Percentiles rank a stretch among this genome's conserved stretches.
phyloP scores from a whole-genome alignment of 2,888 invertebrate genomes.

The Zygothrica quintamaculata region DNA sequence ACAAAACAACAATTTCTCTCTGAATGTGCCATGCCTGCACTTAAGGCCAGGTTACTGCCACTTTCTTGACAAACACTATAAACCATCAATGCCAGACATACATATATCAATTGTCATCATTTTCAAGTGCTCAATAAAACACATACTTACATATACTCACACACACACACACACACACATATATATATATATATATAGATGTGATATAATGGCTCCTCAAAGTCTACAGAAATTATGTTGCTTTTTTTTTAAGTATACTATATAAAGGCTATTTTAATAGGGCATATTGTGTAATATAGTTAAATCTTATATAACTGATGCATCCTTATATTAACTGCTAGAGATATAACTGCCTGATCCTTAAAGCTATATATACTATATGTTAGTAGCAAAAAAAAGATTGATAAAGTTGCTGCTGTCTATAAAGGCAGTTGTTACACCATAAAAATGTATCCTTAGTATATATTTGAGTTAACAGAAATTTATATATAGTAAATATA shows the following conservation, averaged over 20 bases:
- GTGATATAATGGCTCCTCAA: slow-evolving; percentile 35
- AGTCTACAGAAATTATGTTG: slow-evolving; percentile 24
- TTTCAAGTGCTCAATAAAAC: slow-evolving; percentile 33
- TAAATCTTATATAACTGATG: not conserved
- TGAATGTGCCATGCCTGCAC: slow-evolving; percentile 13
- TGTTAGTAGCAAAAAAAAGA: too few relatives aligned
- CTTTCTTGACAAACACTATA: slow-evolving; percentile 1
- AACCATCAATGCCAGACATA: slow-evolving; percentile 61
- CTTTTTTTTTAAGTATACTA: slow-evolving; percentile 5
- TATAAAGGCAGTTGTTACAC: too few relatives aligned
- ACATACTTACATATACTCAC: slow-evolving; percentile 13
- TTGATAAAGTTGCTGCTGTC: too few relatives aligned
- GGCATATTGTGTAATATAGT: not conserved
- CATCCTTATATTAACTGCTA: too few relatives aligned
- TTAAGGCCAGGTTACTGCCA: slow-evolving; percentile 21
- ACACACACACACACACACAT: not conserved
- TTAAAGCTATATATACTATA: too few relatives aligned
- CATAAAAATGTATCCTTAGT: too few relatives aligned
- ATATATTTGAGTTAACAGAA: too few relatives aligned
- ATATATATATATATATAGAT: not conserved
- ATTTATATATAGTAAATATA: too few relatives aligned
- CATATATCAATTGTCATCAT: slow-evolving; percentile 61
- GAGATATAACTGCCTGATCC: too few relatives aligned
- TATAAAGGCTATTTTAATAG: slow-evolving; percentile 1
- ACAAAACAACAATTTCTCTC: slow-evolving; percentile 13